Conservation (phyloP, 2,797 vertebrate species). For the Smutsia gigantea region DNA sequence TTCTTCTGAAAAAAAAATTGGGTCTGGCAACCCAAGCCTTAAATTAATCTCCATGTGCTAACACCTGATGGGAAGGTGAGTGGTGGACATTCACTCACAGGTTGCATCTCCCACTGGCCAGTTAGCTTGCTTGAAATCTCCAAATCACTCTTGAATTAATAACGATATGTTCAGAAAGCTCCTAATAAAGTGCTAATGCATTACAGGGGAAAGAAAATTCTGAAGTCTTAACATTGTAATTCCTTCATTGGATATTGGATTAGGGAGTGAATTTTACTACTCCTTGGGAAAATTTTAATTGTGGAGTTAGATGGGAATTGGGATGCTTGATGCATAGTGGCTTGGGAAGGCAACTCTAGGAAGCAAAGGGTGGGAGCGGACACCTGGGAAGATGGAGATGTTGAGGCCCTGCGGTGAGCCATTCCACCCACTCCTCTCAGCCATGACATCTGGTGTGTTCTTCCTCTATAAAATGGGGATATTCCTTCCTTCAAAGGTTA, state of each 20-base stretch:
- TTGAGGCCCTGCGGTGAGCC: too few species aligned
- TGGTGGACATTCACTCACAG: not conserved
- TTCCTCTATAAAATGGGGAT: not conserved
- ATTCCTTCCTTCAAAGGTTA: not conserved
- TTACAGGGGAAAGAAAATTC: slow-evolving; percentile 24
- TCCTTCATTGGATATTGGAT: slow-evolving; percentile 11
- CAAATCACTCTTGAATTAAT: not conserved
- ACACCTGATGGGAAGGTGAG: not conserved
- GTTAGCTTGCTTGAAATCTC: not conserved
- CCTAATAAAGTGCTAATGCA: not conserved
- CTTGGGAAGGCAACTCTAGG: not conserved
- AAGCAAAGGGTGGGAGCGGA: not conserved
- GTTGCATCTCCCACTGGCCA: not conserved
- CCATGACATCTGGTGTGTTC: fast-evolving
- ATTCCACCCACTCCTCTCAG: not conserved
- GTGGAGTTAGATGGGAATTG: not conserved
- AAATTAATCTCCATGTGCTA: not conserved
- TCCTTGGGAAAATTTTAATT: not conserved
- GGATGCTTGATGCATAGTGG: not conserved
- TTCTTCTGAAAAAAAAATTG: not conserved
- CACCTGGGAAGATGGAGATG: not conserved
- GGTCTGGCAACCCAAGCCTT: not conserved
- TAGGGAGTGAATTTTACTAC: not conserved
- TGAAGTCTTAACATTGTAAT: not conserved
- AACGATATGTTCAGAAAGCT: not conserved